Percentiles rank a stretch among this genome's conserved stretches.
phyloP scores from a whole-genome alignment of 2,797 vertebrate genomes.

The Streptopelia turtur region DNA sequence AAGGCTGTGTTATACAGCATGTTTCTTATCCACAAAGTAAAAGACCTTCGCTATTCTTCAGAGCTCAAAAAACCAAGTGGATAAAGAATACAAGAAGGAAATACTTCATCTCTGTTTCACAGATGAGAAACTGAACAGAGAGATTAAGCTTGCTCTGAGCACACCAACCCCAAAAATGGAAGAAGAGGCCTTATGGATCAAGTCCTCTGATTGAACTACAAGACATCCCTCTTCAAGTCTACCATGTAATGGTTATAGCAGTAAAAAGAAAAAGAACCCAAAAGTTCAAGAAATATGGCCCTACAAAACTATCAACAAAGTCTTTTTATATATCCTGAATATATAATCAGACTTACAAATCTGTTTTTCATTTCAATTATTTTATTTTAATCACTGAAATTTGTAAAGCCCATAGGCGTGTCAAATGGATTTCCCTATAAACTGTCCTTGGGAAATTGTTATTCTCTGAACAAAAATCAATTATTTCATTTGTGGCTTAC shows the following conservation, averaged over 20 bases:
- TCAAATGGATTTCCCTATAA: neutral
- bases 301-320: neutral
- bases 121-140: neutral
- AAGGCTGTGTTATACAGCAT: neutral
- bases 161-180: neutral
- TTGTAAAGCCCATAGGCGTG: neutral
- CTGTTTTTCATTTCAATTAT: neutral
- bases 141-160: neutral
- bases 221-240: neutral
- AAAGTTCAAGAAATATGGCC: neutral
- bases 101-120: neutral
- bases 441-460: neutral
- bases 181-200: neutral
- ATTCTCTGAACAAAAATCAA: neutral
- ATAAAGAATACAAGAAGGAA: neutral
- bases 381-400: neutral
- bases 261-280: neutral
- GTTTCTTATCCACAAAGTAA: neutral
- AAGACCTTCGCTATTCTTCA: neutral
- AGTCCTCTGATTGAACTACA: neutral
- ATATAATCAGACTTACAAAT: neutral
- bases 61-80: neutral
- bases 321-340: neutral
- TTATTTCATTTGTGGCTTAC: neutral
- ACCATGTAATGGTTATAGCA: neutral